Evolutionary conservation across 2,113 vertebrate species (phyloP).

Genomic region (Paracyprichromis sp.): DNA sequence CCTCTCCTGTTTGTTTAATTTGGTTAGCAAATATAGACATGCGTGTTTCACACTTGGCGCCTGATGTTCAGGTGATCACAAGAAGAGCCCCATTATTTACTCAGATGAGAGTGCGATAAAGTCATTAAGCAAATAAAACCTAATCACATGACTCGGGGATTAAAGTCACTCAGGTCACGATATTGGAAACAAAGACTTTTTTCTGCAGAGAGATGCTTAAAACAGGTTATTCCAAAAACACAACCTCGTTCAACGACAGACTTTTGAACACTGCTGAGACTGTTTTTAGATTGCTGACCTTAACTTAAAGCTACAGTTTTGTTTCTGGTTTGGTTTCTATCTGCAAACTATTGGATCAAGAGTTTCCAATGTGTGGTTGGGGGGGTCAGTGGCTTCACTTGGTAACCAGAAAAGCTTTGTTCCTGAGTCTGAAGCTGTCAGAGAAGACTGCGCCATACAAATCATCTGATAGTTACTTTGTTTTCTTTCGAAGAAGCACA

Average conservation of each 20-base stretch:
- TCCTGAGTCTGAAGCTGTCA: background rate
- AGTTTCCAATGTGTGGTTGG: rapidly evolving
- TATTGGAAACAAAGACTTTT: rapidly evolving
- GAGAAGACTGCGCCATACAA: background rate
- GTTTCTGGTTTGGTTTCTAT: background rate
- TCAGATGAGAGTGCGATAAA: background rate
- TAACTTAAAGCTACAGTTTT: background rate
- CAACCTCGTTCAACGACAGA: rapidly evolving
- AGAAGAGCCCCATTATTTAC: background rate
- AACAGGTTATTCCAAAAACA: background rate
- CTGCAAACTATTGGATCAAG: background rate
- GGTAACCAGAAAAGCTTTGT: background rate
- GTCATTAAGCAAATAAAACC: rapidly evolving
- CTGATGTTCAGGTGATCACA: background rate
- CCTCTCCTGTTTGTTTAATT: rapidly evolving
- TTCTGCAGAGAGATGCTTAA: background rate
- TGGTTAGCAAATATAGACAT: background rate
- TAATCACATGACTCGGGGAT: background rate
- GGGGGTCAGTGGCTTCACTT: background rate
- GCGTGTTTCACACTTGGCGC: rapidly evolving
- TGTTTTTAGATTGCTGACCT: background rate
- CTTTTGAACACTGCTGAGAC: rapidly evolving
- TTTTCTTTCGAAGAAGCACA: background rate
- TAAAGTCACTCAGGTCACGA: background rate
- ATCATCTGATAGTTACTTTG: background rate